These are phyloP conservation scores for Unio pictorum DNA, from an alignment of 2,888 invertebrate genomes.

Conservation along the genomic window DNA sequence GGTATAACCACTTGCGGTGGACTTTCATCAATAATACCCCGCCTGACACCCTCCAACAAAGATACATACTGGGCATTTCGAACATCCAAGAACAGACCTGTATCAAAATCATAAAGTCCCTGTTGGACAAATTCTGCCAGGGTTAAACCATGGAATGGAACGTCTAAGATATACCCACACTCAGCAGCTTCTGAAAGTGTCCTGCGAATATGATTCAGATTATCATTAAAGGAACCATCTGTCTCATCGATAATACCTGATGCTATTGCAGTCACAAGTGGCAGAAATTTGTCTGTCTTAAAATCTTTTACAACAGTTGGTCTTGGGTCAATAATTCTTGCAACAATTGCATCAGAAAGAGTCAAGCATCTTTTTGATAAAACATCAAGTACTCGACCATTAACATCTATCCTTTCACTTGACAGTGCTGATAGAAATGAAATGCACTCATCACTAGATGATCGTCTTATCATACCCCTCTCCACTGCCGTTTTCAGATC, in stretches of 20 bases:
- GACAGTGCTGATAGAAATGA: conserved; percentile 93
- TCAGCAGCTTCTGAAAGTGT: conserved; percentile 53
- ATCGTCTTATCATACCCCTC: conserved; percentile 33
- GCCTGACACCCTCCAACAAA: conserved; percentile 86
- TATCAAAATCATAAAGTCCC: conserved; percentile 49
- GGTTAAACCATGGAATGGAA: conserved; percentile 51
- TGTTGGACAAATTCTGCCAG: conserved; percentile 55
- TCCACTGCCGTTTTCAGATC: conserved; percentile 42
- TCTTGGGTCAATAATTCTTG: conserved; percentile 54
- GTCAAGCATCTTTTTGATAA: conserved; percentile 50
- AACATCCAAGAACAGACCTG: conserved; percentile 72
- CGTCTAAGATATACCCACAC: conserved; percentile 56
- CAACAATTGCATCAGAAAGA: conserved; percentile 57
- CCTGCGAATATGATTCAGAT: conserved; percentile 36
- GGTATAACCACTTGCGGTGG: conserved; percentile 48
- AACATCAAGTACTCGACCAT: conserved; percentile 50
- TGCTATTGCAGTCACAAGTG: conserved; percentile 76
- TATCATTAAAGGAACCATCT: conserved; percentile 38
- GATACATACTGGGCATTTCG: conserved; percentile 85
- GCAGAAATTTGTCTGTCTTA: conserved; percentile 81
- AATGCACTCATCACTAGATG: conserved; percentile 74
- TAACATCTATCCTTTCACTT: conserved; percentile 79
- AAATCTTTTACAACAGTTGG: conserved; percentile 80
- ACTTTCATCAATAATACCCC: conserved; percentile 77
- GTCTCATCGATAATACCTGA: conserved; percentile 45